A percentile compares a stretch with the other conserved stretches of the same genome.
Evolutionary conservation across 2,797 vertebrate genomes (phyloP).

Genomic region (Acropternis orthonyx): DNA sequence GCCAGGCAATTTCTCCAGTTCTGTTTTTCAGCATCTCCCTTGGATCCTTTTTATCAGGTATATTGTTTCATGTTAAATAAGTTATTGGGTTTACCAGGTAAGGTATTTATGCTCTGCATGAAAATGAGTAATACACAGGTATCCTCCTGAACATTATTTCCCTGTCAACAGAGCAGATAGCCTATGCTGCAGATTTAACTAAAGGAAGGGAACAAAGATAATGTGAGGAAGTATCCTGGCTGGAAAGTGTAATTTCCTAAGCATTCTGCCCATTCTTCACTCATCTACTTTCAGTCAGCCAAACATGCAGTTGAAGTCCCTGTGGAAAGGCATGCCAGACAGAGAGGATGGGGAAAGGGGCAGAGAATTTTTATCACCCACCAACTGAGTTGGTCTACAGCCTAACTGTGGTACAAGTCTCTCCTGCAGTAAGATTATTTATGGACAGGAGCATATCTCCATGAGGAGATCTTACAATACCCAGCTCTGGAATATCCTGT

Average conservation of each 20-base stretch:
- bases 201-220: background rate
- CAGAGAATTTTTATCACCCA: background rate
- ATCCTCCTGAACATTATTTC: background rate
- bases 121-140: constrained; percentile 8
- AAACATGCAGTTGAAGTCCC: background rate
- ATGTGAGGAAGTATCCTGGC: background rate
- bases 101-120: background rate
- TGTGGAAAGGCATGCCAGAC: background rate
- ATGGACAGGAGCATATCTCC: background rate
- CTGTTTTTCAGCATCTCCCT: constrained; percentile 9
- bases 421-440: background rate
- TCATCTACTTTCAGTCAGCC: background rate
- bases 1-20: constrained; percentile 12
- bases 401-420: background rate
- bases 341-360: background rate
- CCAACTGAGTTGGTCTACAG: background rate
- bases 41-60: constrained; percentile 41
- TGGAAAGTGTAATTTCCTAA: background rate
- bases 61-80: constrained; percentile 48
- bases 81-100: constrained; percentile 14
- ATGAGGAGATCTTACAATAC: background rate
- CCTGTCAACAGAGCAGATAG: background rate
- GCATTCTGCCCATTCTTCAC: background rate
- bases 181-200: background rate
- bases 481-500: background rate